Evolutionary conservation across 2,797 vertebrate genomes (phyloP).

Genomic region (Sternotherus odoratus): DNA sequence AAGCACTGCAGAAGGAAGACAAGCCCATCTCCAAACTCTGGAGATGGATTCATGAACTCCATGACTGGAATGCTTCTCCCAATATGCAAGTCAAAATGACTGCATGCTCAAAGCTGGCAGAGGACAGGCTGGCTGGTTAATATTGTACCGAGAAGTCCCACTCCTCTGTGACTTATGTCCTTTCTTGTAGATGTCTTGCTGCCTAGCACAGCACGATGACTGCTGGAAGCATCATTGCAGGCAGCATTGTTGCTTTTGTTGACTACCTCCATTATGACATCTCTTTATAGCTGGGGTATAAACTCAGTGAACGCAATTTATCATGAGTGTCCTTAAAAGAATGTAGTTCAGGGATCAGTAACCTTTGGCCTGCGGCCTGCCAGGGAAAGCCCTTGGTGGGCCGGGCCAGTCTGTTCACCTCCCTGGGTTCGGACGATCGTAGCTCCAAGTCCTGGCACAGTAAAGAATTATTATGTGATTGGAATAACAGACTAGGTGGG

Average conservation of each 20-base stretch:
- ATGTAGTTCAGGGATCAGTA: not conserved
- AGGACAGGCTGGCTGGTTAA: not conserved
- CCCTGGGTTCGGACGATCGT: no score
- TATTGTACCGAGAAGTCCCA: not conserved
- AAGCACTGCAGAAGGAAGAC: not conserved
- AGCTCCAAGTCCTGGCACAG: no score
- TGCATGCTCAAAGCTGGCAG: not conserved
- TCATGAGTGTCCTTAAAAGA: not conserved
- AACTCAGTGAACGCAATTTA: not conserved
- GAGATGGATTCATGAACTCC: not conserved
- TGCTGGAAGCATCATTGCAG: not conserved
- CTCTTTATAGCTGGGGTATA: not conserved
- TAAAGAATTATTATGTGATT: no score
- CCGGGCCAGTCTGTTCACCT: no score
- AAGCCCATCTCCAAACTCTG: not conserved
- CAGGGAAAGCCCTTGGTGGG: no score
- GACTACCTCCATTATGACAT: not conserved
- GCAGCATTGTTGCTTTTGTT: not conserved
- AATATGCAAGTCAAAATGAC: not conserved
- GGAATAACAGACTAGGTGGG: no score
- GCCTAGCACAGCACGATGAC: not conserved
- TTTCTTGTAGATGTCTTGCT: not conserved
- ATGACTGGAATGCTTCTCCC: not conserved
- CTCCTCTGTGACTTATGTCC: not conserved
- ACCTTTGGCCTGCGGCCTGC: no score